Evolutionary conservation across 2,113 vertebrate species (phyloP).

Genomic region (Promerops cafer): DNA sequence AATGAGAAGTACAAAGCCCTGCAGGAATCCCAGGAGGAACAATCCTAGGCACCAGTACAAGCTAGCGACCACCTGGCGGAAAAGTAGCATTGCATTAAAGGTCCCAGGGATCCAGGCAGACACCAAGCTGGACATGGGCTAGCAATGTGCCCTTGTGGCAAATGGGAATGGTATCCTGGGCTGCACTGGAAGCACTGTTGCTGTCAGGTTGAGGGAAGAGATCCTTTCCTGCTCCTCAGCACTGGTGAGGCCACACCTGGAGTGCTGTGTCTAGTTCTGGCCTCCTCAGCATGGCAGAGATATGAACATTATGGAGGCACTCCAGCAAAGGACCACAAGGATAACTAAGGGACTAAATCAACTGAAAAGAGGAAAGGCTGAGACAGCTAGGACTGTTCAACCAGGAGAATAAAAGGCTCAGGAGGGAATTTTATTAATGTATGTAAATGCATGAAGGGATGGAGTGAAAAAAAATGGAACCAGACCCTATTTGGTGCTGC

Average conservation of each 20-base stretch:
- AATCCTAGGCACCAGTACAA: background rate
- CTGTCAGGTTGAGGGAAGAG: background rate
- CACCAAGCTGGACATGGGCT: background rate
- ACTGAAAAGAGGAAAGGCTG: background rate
- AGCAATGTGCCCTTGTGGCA: background rate
- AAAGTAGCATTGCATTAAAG: background rate
- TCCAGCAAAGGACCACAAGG: background rate
- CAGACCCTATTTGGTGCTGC: background rate
- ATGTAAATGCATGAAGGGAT: background rate
- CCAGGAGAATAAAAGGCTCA: background rate
- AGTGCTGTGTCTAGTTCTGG: background rate
- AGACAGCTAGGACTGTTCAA: background rate
- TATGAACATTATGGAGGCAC: background rate
- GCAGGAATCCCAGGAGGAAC: background rate
- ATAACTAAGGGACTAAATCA: background rate
- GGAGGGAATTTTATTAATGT: background rate
- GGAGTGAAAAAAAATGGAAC: background rate
- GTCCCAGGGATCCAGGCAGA: background rate
- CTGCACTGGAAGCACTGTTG: background rate
- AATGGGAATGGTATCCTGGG: background rate
- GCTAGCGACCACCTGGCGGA: fast-evolving
- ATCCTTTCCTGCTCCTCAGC: background rate
- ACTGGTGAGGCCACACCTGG: background rate
- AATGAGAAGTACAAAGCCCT: background rate
- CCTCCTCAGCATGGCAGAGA: background rate